Base-by-base conservation (phyloP, 92 coral and sea anemone genomes). In the Pocillopora meandrina region DNA sequence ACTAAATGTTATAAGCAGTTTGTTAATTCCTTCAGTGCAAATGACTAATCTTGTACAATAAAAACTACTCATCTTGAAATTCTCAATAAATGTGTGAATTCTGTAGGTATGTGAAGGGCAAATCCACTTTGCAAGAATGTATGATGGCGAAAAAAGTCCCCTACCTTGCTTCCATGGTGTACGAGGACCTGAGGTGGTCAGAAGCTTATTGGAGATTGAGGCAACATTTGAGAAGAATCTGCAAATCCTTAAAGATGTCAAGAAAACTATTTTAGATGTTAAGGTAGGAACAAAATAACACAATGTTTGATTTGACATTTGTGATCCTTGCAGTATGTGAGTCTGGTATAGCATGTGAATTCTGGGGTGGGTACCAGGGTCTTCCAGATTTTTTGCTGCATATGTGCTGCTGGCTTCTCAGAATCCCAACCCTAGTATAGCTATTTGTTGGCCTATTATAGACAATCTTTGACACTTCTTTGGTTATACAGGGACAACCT, bases 161-260 rank as follows among this genome's bases (percentile, higher is more conserved):
- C 82, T 97, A 12, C 99, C 99, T 4, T 94, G 97, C 70, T 97
- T 97, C 93, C 98, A 95, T 69, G 99, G 99, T 58, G 98, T 97
- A 7, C 77, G 96, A 75, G 98, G 98, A 12, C 98, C 95, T 19
- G 99, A 97, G 61, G 89, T 97, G 56, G 99, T 97, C 11, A 90
- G 99, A 18, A 97, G 98, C 70, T 91, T 97, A 76, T 88, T 97
- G 5, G 99, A 97, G 86, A 88, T 97, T 70, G 99, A 97, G 76
- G 99, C 99, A 33, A 97, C 99, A 57, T 97, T 97, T 82, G 98
- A 92, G 73, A 97, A 97, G 91, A 97, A 97, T 87, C 88, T 97
- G 10, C 97, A 97, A 71, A 97, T 97, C 78, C 91, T 97, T 71
- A 95, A 95, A 80, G 95, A 89, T 87, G 99, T 97, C 42, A 97